These are phyloP conservation scores for Dipodomys spectabilis DNA, from an alignment of 2,113 vertebrate species.

Conservation along the genomic window DNA sequence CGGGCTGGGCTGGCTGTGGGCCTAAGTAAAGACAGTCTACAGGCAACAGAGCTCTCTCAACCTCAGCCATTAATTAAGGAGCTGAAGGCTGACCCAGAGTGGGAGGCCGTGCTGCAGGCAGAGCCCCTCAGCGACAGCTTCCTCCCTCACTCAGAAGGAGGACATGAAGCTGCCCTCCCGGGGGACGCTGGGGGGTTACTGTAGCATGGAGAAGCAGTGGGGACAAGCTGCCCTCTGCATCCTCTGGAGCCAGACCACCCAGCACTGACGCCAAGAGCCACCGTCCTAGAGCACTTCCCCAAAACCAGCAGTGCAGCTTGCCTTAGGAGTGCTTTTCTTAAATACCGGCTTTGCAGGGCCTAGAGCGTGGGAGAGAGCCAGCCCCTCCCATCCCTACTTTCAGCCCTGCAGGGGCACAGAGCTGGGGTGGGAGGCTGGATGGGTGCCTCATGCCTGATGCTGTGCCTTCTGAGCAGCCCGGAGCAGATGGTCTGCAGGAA, in stretches of 20 bases:
- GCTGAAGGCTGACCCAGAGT: not conserved
- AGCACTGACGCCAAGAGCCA: not conserved
- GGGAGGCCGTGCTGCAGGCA: not conserved
- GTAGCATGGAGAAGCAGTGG: not conserved
- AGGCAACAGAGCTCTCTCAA: no score
- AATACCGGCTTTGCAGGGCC: not conserved
- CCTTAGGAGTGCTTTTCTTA: not conserved
- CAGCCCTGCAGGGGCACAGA: no score
- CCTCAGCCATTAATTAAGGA: not conserved
- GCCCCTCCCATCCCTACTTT: not conserved
- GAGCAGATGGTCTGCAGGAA: not conserved
- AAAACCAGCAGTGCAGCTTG: no score
- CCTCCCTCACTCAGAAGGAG: no score
- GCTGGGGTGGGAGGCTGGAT: not conserved
- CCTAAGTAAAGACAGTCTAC: not conserved
- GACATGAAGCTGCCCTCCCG: not conserved
- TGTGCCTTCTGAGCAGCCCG: no score
- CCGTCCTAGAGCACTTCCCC: fast-evolving
- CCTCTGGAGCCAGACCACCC: not conserved
- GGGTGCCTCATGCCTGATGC: not conserved
- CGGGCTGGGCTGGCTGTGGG: not conserved
- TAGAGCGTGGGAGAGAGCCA: no score
- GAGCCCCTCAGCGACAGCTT: no score
- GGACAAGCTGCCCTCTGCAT: not conserved
- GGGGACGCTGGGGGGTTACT: not conserved